Base-by-base conservation (phyloP, 2,888 invertebrate genomes). In the Drosophila algonquin region DNA sequence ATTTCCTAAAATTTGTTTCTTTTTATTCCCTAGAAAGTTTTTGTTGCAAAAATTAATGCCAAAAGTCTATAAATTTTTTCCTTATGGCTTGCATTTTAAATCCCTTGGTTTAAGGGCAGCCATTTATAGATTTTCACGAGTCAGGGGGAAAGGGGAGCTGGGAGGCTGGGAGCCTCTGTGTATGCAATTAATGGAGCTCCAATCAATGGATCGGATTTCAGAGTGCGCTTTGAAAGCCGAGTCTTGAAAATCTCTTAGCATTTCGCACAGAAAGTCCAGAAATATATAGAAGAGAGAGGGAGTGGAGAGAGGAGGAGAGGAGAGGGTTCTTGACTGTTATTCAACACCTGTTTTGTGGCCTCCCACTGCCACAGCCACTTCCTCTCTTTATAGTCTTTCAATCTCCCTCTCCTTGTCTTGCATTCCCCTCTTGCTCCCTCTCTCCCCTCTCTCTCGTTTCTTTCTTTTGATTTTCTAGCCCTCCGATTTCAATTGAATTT, bases 171-270 rank as follows among this genome's bases (percentile, higher is more conserved):
- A 78, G 78, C 78, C 75, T 18, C 40, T 40, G 63, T 64, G 76
- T 61, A 75, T 68, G 79, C 78, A 79, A 72, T 81, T 81, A 75
- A 78, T 78, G 80, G 60, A 24, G 24, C 3, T 21, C 21, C 21
- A 3, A 21, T 21, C 0, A 21, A 21, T 3, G 3, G 21, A 16
- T 61, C 62, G 58, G 50, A 62, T 64, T 51, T 16, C 12, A 3
- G 6, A 54, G 32, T 30, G 30, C 14, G 44, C 55, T 51, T 63
- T 24, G 45, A 45, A 50, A 21, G 18, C 35, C 21, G 52, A 57
- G 44, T 57, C 30, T 56, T 24, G 35, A 45, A 40, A 27, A n/a
- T 40, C 45, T 52, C 50, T 57, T 68, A 16, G 46, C 44, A 52
- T 21, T 47, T 6, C 6, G 21, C 46, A 10, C 18, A 12, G 40